Base-by-base conservation (phyloP, 2,797 vertebrate genomes). In the Crenichthys baileyi region DNA sequence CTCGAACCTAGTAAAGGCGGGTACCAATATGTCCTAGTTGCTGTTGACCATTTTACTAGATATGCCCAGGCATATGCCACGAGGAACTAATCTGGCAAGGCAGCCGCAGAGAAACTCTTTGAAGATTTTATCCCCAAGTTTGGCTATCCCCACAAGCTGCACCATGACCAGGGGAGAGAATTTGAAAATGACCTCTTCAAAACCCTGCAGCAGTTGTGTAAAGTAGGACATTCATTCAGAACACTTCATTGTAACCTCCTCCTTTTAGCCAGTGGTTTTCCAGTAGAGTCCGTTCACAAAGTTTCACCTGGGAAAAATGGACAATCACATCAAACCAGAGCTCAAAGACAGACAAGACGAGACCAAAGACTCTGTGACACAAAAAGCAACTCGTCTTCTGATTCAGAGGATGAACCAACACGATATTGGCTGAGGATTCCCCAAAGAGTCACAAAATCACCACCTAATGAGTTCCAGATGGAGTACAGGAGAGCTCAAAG, bases 171-270 rank as follows among this genome's bases (percentile, higher is more conserved):
- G 48, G 48, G 48, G 48, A 50, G 48, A 50, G 7, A 50, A 31
- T 36, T 63, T 31, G 60, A 63, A 63, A 36, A 63, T 36, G 60
- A 63, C 26, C 29, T 63, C 29, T 63, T 63, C 60, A 63, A 63
- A 31, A 63, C 60, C 29, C 60, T 63, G 60, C 9, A 31, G 60
- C 26, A 63, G 13, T 31, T 31, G 13, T 63, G 12, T 16, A 31
- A 31, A 31, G 4, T 63, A 15, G 60, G 60, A 63, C 60, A 63
- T 31, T 63, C 60, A 63, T 12, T 58, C 12, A 2, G 58, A 13
- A 67, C 46, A 39, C 20, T 81, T 24, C 83, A 75, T 15, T 29
- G 56, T 15, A 84, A 80, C 29, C 53, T 84, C 9, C 56, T 84
- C 3, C 72, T 65, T 22, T 5, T 81, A 7, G 79, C 67, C 26